Evolutionary conservation across 2,888 invertebrate species (phyloP).

Genomic region (Cremastinae sp.): DNA sequence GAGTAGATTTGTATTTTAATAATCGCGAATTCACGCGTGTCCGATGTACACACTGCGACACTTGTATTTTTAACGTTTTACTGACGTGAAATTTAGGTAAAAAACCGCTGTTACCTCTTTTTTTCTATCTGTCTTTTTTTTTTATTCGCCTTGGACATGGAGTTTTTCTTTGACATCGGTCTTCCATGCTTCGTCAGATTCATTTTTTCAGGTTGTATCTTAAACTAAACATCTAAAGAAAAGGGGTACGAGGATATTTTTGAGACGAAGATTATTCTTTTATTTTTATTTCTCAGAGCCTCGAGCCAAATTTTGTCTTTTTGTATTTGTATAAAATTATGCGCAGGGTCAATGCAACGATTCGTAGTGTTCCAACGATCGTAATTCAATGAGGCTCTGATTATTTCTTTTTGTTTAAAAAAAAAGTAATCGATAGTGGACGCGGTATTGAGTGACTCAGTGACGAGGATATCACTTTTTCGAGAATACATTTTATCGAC

Average conservation of each 20-base stretch:
- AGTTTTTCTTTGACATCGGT: conserved; percentile 41
- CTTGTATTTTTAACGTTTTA: conserved; percentile 52
- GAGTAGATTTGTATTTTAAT: conserved; percentile 42
- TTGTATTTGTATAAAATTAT: not conserved
- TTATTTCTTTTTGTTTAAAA: not conserved
- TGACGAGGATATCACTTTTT: conserved; percentile 22
- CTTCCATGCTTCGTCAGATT: conserved; percentile 50
- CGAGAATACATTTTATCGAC: conserved; percentile 42
- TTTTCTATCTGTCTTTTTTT: conserved; percentile 22
- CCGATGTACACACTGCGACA: conserved; percentile 20
- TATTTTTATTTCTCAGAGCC: conserved; percentile 19
- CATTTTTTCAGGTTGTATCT: conserved; percentile 40
- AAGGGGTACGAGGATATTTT: conserved; percentile 42
- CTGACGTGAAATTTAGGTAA: conserved; percentile 32
- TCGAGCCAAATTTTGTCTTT: conserved; percentile 1
- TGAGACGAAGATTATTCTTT: conserved; percentile 13
- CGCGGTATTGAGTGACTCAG: conserved; percentile 13
- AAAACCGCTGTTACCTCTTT: conserved; percentile 17
- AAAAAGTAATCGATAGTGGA: conserved; percentile 1
- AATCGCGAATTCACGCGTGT: conserved; percentile 38
- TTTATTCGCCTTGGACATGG: conserved; percentile 32
- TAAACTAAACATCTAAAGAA: conserved; percentile 38
- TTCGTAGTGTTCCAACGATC: conserved; percentile 1
- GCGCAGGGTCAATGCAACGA: not conserved
- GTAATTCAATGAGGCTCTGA: not conserved